Conservation (phyloP, 2,888 invertebrate species). For the Yponomeuta evonymella region DNA sequence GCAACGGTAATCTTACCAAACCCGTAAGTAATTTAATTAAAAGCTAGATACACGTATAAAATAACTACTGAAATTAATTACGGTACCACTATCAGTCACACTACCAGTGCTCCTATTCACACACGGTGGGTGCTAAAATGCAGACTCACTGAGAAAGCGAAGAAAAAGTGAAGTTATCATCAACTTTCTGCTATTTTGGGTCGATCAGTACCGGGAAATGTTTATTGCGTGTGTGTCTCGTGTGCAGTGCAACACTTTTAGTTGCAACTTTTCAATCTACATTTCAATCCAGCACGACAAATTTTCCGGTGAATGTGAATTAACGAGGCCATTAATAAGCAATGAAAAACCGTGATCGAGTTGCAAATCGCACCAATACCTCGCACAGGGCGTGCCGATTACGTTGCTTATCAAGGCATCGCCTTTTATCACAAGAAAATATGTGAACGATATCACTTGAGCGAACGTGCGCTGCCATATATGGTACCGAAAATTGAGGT, state of each 20-base stretch:
- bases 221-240: too few relatives aligned
- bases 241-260: too few relatives aligned
- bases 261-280: too few relatives aligned
- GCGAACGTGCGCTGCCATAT: slow-evolving; percentile 79
- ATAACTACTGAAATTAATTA: background rate
- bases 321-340: background rate
- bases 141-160: slow-evolving; percentile 9
- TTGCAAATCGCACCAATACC: background rate
- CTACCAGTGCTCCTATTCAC: background rate
- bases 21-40: too few relatives aligned
- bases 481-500: slow-evolving; percentile 81
- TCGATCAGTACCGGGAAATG: background rate
- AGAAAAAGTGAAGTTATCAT: slow-evolving; percentile 2
- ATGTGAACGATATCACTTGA: slow-evolving; percentile 33
- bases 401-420: slow-evolving; percentile 46
- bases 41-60: background rate
- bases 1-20: too few relatives aligned
- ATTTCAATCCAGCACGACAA: background rate
- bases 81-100: background rate
- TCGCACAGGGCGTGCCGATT: slow-evolving; percentile 10
- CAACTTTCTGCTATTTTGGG: background rate
- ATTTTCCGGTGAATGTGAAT: background rate
- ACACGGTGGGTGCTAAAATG: slow-evolving; percentile 2
- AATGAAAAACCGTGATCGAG: background rate
- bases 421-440: slow-evolving; percentile 45